Evolutionary conservation across 2,888 invertebrate genomes (phyloP).

Genomic region (Matsumyia berberina): DNA sequence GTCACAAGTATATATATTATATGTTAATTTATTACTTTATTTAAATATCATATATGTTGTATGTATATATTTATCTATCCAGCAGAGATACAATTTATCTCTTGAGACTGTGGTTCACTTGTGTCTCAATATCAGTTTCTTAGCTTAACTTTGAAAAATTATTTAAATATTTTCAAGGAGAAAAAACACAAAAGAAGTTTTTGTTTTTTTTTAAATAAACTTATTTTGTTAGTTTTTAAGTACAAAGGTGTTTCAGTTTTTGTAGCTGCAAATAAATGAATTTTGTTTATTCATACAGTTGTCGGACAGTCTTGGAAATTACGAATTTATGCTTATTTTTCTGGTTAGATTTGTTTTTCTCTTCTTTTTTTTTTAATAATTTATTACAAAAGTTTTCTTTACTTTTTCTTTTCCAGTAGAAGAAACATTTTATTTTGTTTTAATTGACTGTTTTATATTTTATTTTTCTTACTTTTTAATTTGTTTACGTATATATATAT

Average conservation of each 20-base stretch:
- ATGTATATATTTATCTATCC: constrained; percentile 27
- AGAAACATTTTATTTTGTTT: constrained; percentile 41
- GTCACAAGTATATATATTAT: neutral
- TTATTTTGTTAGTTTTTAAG: constrained; percentile 46
- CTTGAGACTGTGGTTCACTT: constrained; percentile 7
- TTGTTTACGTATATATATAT: constrained; percentile 53
- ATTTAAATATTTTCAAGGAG: constrained; percentile 10
- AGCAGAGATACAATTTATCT: constrained; percentile 18
- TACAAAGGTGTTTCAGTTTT: constrained; percentile 56
- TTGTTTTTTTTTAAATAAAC: constrained; percentile 15
- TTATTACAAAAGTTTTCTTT: constrained; percentile 48
- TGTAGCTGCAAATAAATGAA: constrained; percentile 23
- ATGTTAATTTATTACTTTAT: constrained; percentile 45
- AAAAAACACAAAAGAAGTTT: constrained; percentile 27
- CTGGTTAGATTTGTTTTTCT: constrained; percentile 25
- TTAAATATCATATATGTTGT: constrained; percentile 40
- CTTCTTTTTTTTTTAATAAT: constrained; percentile 22
- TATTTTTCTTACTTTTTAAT: constrained; percentile 24
- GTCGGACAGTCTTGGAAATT: constrained; percentile 69
- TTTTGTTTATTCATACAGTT: constrained; percentile 34
- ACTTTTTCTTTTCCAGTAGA: constrained; percentile 42
- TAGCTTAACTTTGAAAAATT: constrained; percentile 30
- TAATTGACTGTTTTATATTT: constrained; percentile 68
- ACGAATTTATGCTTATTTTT: constrained; percentile 51
- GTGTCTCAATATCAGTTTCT: constrained; percentile 1